These are phyloP conservation scores for Passerina amoena DNA, from an alignment of 2,113 vertebrate species.

Conservation along the genomic window DNA sequence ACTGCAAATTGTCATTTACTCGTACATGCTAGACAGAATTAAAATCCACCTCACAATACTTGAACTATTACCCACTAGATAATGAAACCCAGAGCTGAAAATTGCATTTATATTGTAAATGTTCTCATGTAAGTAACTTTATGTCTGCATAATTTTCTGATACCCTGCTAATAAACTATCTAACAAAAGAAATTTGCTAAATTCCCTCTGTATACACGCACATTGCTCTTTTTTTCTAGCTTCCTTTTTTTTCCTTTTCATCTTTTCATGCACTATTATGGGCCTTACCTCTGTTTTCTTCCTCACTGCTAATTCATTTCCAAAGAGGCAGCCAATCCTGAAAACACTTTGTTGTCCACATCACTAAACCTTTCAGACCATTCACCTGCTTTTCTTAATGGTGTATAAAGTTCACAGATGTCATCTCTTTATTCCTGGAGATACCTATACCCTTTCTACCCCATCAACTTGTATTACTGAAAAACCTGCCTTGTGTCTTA, in stretches of 20 bases:
- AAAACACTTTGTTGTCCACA: neutral
- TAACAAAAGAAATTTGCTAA: neutral
- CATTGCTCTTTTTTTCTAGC: neutral
- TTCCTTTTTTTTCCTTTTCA: neutral
- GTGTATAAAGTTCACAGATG: neutral
- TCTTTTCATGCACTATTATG: neutral
- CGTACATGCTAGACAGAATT: neutral
- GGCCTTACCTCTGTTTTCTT: neutral
- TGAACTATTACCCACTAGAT: neutral
- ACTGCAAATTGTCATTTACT: neutral
- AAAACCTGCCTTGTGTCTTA: neutral
- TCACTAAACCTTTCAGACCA: neutral
- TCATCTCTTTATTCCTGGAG: neutral
- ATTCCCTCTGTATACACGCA: neutral
- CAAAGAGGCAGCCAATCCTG: neutral
- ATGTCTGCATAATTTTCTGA: neutral
- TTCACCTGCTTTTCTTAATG: neutral
- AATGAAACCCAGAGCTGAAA: neutral
- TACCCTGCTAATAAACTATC: neutral
- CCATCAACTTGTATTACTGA: neutral
- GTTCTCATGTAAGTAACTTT: conserved; percentile 24
- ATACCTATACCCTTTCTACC: neutral
- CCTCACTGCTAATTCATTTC: neutral
- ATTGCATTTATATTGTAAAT: conserved; percentile 5
- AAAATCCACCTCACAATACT: conserved; percentile 1